Conservation (phyloP, 2,797 vertebrate species). For the Kryptopterus vitreolus region DNA sequence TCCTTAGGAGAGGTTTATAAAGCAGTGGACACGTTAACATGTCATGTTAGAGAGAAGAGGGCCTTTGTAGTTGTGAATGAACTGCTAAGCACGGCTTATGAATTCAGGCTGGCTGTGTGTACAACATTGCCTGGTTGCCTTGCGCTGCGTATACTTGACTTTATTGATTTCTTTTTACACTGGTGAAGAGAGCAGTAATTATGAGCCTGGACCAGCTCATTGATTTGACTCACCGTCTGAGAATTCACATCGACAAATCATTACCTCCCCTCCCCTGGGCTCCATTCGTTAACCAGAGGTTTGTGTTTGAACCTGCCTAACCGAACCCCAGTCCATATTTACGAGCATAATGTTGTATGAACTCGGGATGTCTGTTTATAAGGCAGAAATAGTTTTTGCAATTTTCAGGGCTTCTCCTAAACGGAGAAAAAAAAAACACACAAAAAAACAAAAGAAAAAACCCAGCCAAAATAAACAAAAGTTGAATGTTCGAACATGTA, state of each 20-base stretch:
- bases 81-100: constrained; percentile 46
- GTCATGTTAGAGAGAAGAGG: constrained; percentile 42
- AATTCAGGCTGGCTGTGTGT: constrained; percentile 62
- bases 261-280: constrained; percentile 75
- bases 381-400: not conserved
- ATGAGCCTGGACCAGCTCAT: constrained; percentile 85
- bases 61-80: constrained; percentile 56
- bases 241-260: constrained; percentile 78
- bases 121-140: constrained; percentile 50
- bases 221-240: constrained; percentile 78
- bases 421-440: not conserved
- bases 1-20: constrained; percentile 3
- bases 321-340: constrained; percentile 45
- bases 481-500: constrained; percentile 63
- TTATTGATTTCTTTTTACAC: constrained; percentile 87
- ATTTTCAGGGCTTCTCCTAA: not conserved
- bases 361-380: not conserved
- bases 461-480: constrained; percentile 60
- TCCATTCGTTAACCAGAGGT: constrained; percentile 77
- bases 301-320: constrained; percentile 70
- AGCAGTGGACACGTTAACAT: constrained; percentile 10
- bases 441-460: no score
- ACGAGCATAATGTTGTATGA: not conserved
- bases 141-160: constrained; percentile 83
- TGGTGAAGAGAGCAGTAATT: constrained; percentile 83